These are phyloP conservation scores for Potamarius usumacintae DNA, from an alignment of 2,113 vertebrate species.

Conservation along the genomic window DNA sequence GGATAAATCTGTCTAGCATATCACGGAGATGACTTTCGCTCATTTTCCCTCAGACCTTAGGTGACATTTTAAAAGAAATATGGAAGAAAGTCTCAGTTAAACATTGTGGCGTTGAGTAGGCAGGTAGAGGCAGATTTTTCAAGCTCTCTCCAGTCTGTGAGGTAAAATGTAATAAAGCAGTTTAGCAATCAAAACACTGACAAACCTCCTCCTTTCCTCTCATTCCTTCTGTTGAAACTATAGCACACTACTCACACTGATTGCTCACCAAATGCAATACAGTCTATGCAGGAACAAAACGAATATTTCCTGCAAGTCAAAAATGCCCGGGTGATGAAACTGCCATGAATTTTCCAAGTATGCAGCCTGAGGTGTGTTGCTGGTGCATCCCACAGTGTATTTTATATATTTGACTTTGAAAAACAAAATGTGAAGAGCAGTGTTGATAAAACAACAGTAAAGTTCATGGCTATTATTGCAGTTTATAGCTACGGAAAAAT, in stretches of 20 bases:
- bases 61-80: constrained; percentile 7
- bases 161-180: neutral
- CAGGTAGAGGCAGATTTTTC: neutral
- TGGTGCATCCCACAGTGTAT: neutral
- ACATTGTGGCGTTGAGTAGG: neutral
- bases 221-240: neutral
- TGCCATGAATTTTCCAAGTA: neutral
- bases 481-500: neutral
- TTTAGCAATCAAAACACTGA: neutral
- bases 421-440: neutral
- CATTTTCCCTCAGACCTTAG: neutral
- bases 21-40: neutral
- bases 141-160: neutral
- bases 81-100: neutral
- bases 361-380: neutral
- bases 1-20: neutral
- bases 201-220: neutral
- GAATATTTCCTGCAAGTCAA: neutral
- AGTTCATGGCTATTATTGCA: neutral
- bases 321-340: neutral
- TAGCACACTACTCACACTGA: neutral
- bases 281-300: neutral
- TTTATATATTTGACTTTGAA: neutral
- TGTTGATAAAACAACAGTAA: neutral
- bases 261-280: neutral